Conservation (phyloP, 2,888 invertebrate genomes). For the Scrobipalpa atriplicella region DNA sequence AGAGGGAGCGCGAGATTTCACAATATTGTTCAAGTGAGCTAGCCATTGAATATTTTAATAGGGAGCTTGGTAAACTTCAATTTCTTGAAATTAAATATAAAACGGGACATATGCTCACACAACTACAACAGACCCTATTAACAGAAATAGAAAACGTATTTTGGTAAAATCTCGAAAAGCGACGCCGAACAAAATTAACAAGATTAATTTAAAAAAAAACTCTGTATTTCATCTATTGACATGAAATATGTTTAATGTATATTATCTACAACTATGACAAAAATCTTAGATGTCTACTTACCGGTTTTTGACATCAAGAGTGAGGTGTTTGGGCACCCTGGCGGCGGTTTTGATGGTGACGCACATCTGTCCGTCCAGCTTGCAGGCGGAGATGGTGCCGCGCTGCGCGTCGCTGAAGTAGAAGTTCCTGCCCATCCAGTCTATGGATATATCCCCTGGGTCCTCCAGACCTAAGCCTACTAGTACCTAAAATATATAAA, state of each 20-base stretch:
- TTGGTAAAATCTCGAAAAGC: not conserved
- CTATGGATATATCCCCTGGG: conserved; percentile 89
- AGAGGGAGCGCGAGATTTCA: too few species aligned
- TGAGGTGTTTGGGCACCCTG: conserved; percentile 86
- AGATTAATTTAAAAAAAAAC: too few species aligned
- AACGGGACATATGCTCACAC: too few species aligned
- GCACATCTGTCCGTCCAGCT: conserved; percentile 85
- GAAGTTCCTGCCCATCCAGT: conserved; percentile 90
- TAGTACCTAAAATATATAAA: conserved; percentile 68
- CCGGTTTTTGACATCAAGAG: conserved; percentile 86
- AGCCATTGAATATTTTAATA: too few species aligned
- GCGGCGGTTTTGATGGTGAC: conserved; percentile 84
- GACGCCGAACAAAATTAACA: too few species aligned
- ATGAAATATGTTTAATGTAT: not conserved
- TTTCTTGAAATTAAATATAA: too few species aligned
- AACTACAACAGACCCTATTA: too few species aligned
- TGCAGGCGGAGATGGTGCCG: conserved; percentile 89
- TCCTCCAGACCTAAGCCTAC: conserved; percentile 86
- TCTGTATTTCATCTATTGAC: too few species aligned
- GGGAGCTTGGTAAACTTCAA: too few species aligned
- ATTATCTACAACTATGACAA: not conserved
- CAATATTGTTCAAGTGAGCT: too few species aligned
- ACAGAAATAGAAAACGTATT: too few species aligned
- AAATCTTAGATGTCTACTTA: conserved; percentile 55
- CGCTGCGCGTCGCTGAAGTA: conserved; percentile 90